Percentiles rank a stretch among this genome's conserved stretches.
phyloP scores from a whole-genome alignment of 2,113 vertebrate genomes.

The Cisticola juncidis region DNA sequence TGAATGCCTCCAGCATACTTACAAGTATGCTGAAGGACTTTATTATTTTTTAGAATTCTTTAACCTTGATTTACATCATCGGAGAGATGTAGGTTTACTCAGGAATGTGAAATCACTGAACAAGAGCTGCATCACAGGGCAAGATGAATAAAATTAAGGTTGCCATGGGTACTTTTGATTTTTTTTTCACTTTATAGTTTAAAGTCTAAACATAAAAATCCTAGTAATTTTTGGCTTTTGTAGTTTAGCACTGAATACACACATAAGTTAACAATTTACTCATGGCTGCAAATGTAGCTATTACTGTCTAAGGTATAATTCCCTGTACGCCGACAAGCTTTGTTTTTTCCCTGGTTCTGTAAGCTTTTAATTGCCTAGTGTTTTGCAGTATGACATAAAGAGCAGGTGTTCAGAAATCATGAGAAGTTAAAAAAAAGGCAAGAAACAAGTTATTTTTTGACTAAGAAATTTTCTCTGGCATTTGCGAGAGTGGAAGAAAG shows the following conservation, averaged over 20 bases:
- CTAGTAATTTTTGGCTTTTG: slow-evolving; percentile 32
- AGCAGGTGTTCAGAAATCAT: slow-evolving; percentile 58
- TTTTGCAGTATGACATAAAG: slow-evolving; percentile 46
- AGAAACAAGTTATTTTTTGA: not conserved
- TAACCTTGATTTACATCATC: slow-evolving; percentile 15
- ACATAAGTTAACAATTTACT: slow-evolving; percentile 27
- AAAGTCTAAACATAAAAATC: slow-evolving; percentile 41
- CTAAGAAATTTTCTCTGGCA: not conserved
- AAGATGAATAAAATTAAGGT: slow-evolving; percentile 29
- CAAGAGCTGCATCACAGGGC: not conserved
- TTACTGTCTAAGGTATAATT: slow-evolving; percentile 42
- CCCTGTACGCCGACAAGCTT: not conserved
- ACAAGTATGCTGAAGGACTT: not conserved
- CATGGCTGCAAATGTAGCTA: not conserved
- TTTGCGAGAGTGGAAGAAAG: not conserved
- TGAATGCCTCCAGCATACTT: not conserved
- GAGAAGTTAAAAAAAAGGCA: not conserved
- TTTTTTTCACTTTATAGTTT: slow-evolving; percentile 22
- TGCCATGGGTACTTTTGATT: slow-evolving; percentile 28
- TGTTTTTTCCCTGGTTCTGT: slow-evolving; percentile 38
- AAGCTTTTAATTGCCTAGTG: slow-evolving; percentile 47
- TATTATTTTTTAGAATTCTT: slow-evolving; percentile 1
- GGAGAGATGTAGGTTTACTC: not conserved
- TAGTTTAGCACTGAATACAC: not conserved
- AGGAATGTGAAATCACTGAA: not conserved